Conservation (phyloP, 2,888 invertebrate genomes). For the Norana najaformis region DNA sequence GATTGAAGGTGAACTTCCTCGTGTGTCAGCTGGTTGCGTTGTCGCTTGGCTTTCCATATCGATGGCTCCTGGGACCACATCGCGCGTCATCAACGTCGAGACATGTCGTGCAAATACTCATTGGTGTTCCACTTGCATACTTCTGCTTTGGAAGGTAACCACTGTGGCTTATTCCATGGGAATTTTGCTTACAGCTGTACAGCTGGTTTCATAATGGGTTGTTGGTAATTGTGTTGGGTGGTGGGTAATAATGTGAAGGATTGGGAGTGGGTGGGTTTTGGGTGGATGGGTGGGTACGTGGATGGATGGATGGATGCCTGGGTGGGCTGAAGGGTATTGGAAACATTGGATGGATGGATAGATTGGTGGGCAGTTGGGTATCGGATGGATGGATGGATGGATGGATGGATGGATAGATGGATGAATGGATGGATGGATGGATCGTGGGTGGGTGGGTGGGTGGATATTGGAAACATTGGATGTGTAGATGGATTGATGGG, state of each 20-base stretch:
- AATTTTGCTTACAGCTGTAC: not conserved
- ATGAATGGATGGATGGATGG: not conserved
- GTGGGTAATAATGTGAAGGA: not conserved
- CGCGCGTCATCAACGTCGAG: slow-evolving; percentile 30
- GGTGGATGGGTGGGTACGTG: not conserved
- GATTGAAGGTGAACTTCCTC: slow-evolving; percentile 45
- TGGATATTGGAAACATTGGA: too few species aligned
- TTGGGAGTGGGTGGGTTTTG: not conserved
- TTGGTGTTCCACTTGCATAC: slow-evolving; percentile 42
- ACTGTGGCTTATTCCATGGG: not conserved
- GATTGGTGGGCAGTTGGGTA: too few species aligned
- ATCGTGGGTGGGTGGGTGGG: not conserved
- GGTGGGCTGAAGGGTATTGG: too few species aligned
- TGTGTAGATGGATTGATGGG: too few species aligned
- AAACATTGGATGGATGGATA: too few species aligned
- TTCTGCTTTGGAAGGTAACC: slow-evolving; percentile 47
- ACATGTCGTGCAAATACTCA: slow-evolving; percentile 40
- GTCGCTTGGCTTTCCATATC: slow-evolving; percentile 37
- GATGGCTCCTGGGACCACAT: slow-evolving; percentile 34
- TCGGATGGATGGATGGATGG: too few species aligned
- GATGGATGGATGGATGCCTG: not conserved
- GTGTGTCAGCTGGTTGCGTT: slow-evolving; percentile 41
- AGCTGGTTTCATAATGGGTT: not conserved
- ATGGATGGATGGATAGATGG: too few species aligned
- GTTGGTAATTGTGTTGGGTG: not conserved